Base-by-base conservation (phyloP, 30 jellyfish, hydroid and myxozoan genomes). In the Aurelia sp. region DNA sequence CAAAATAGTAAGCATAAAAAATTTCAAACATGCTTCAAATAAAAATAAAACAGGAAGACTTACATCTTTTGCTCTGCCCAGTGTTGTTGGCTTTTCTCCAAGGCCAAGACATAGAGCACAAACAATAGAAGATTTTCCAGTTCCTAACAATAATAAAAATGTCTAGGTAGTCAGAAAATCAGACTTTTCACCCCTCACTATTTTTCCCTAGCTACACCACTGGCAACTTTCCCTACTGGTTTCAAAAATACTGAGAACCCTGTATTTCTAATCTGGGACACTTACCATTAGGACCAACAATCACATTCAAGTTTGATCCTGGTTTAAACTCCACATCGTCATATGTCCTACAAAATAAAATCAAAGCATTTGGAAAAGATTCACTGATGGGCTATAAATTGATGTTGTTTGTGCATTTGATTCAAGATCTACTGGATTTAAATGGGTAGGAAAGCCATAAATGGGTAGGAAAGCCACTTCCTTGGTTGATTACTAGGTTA, bases 61-160 rank as follows among this genome's bases (percentile, higher is more conserved):
- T 93, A 84, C 98, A 82, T 89, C 97, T 73, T 81, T 79, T 3
- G 99, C 97, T 51, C 99, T 62, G 5, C 99, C 97, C 4, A 94
- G 89, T 16, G 86, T 61, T 22, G 78, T 52, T 70, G 96, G 96
- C 50, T 86, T 76, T 58, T 97, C 99, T 10, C 99, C 99, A 18
- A 94, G 87, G 37, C 99, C 99, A 65, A 94, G 92, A 62, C 97
- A 94, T 5, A 94, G 78, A 17, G 99, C 99, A 71, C 97, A 89
- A n/a, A 94, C 97, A 83, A 94, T 89, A 9, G 99, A 94, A 35
- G 97, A 88, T 79, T 94, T 94, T 68, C 99, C 99, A 62, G 99
- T 88, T 15, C 99, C 99, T 94, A 30, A 21, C 7, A 83, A 75
- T 35, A 41, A 65, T 16, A 11, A 2, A 27, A 27, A 27, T 27